Evolutionary conservation across 2,113 vertebrate genomes (phyloP), one percentile per base, ranked within the genome.

Genomic region (Petroica traversi): DNA sequence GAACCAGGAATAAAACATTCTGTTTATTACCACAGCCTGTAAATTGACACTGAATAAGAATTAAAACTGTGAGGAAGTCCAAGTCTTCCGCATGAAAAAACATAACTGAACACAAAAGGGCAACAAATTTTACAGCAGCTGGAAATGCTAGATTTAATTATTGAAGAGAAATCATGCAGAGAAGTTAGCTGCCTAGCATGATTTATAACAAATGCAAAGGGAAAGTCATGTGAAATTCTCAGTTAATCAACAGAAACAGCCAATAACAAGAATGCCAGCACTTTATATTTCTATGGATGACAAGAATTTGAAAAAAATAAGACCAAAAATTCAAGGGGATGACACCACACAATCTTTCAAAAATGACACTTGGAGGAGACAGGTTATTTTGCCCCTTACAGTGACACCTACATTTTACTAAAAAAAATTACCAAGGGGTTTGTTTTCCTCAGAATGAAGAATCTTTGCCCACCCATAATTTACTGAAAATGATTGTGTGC

Each of bases 61-160:
- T 97, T 97, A 97, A 96, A 97, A 93, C 64, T 90, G 82, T 74
- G 80, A 95, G 88, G 81, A 96, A 97, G 63, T 73, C 91, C 79
- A 94, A 68, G 61, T 76, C 97, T 97, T 97, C 95, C 4, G 26
- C 94, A 91, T 97, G 97, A 98, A 81, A 85, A 98, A 97, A 92
- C 90, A 95, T 79, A 97, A 95, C 94, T 49, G 94, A 97, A 93
- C 68, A 92, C 84, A 94, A 97, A 98, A 97, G 94, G 97, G 92
- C 93, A 98, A 97, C 96, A 97, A 97, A 97, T 97, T 98, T 97
- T 96, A 97, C 79, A 97, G 87, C 94, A 96, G 95, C 95, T 98
- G 97, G 91, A 98, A 98, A 97, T 93, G 92, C 84, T 98, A 97
- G 94, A 98, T 97, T 98, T 98, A 98, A 98, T 98, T 98, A 98